Percentiles rank a stretch among this genome's conserved stretches.
Evolutionary conservation across 2,113 vertebrate genomes (phyloP).

Genomic region (Lipophrys pholis): DNA sequence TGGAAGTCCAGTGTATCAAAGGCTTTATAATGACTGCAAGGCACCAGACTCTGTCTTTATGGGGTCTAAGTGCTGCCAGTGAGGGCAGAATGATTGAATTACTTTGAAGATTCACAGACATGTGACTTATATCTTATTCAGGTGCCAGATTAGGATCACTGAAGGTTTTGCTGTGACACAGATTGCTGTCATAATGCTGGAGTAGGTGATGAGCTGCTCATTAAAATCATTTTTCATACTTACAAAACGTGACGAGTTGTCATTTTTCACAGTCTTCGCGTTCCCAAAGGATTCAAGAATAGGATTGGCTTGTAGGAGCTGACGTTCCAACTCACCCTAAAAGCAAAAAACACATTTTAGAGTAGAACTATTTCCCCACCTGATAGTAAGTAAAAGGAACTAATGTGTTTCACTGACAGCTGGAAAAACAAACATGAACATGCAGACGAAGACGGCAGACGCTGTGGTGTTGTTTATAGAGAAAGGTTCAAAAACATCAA

Average conservation of each 20-base stretch:
- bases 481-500: not conserved
- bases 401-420: slow-evolving; percentile 9
- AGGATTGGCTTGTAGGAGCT: slow-evolving; percentile 97
- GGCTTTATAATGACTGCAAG: slow-evolving; percentile 44
- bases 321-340: slow-evolving; percentile 95
- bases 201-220: not conserved
- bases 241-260: slow-evolving; percentile 99
- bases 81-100: slow-evolving; percentile 38
- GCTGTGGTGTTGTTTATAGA: slow-evolving; percentile 15
- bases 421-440: slow-evolving; percentile 32
- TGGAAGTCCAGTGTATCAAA: slow-evolving; percentile 32
- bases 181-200: not conserved
- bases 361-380: not conserved
- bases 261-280: slow-evolving; percentile 98
- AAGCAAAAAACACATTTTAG: slow-evolving; percentile 52
- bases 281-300: slow-evolving; percentile 98
- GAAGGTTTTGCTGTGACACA: not conserved
- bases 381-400: not conserved
- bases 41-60: slow-evolving; percentile 7
- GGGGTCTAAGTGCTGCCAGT: slow-evolving; percentile 29
- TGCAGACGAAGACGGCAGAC: slow-evolving; percentile 50
- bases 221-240: slow-evolving; percentile 74
- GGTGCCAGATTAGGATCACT: slow-evolving; percentile 1
- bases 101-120: slow-evolving; percentile 7
- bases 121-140: slow-evolving; percentile 19